Base-by-base conservation (phyloP, 2,888 invertebrate genomes). In the Polydrusus tereticollis region DNA sequence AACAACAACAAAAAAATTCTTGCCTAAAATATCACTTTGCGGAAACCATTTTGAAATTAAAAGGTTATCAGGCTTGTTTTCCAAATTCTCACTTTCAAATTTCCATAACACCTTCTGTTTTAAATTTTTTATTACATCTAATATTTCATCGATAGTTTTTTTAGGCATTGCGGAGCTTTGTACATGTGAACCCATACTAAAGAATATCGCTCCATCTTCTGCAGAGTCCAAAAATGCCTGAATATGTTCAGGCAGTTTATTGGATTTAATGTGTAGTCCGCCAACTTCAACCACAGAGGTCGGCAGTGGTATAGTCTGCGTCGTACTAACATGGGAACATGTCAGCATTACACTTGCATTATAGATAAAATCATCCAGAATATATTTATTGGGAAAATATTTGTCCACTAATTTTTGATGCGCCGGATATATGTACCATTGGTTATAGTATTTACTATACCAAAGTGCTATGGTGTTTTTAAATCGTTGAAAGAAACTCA, bases 201-300 rank as follows among this genome's bases (percentile, higher is more conserved):
- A 84, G 47, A 84, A 82, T 18, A 86, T 81, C 0, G 81, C 84
- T 7, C 86, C 87, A 33, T 85, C 69, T 36, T 76, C 74, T 5
- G 85, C 81, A 14, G 78, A 77, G 62, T 86, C 83, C 73, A 86
- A 64, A 73, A 82, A 84, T 10, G 72, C 38, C 77, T 84, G 76
- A 5, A 86, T 68, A 43, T 85, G 82, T 81, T 83, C 67, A 7
- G 77, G 76, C 21, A 80, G 55, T 64, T 60, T 62, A 12, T 67
- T 74, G 6, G 71, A 33, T 16, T 59, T 69, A 36, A 83, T 75
- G 43, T 90, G 90, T 47, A 87, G 78, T 36, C 90, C 90, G 10
- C 89, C 90, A 52, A 90, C 85, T 79, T 90, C 89, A 1, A 89
- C 81, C 65, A 88, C 83, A 77, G 88, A 88, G 0, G 88, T 88